phyloP scores from a whole-genome alignment of 2,888 invertebrate species.

The Acrobasis consociella region DNA sequence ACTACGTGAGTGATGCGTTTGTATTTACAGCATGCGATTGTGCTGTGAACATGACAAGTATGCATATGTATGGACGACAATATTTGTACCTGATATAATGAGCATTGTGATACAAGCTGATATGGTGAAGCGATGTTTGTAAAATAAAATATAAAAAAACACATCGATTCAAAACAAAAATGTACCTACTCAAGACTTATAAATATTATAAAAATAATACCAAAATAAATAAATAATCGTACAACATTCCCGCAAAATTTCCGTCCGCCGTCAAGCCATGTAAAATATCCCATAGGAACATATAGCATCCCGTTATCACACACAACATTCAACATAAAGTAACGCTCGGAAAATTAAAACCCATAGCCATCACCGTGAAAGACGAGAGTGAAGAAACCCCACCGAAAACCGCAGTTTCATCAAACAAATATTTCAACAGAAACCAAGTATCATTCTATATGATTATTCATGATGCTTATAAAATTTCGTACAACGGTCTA shows the following conservation, averaged over 20 bases:
- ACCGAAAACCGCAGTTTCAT: conserved; percentile 65
- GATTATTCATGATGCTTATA: no score
- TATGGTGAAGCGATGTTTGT: conserved; percentile 1
- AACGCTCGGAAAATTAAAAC: conserved; percentile 60
- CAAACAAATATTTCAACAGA: conserved; percentile 62
- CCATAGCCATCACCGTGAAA: conserved; percentile 70
- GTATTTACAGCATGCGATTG: conserved; percentile 30
- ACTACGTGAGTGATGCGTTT: conserved; percentile 21
- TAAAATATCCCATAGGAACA: conserved; percentile 23
- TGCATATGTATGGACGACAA: conserved; percentile 4
- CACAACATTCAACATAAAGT: conserved; percentile 43
- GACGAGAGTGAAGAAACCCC: conserved; percentile 52
- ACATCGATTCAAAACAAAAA: conserved; percentile 14
- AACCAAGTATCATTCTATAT: conserved; percentile 3
- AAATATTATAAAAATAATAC: conserved; percentile 6
- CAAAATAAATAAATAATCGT: background rate
- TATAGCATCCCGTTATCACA: conserved; percentile 44
- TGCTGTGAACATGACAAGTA: conserved; percentile 13
- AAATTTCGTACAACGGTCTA: no score
- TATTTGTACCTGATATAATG: conserved; percentile 4
- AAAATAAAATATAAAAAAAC: conserved; percentile 10
- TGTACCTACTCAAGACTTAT: background rate
- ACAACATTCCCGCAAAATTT: background rate
- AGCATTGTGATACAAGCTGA: conserved; percentile 15
- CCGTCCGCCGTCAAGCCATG: conserved; percentile 13